phyloP scores from a whole-genome alignment of 2,888 invertebrate genomes.

The Drosophila recens region DNA sequence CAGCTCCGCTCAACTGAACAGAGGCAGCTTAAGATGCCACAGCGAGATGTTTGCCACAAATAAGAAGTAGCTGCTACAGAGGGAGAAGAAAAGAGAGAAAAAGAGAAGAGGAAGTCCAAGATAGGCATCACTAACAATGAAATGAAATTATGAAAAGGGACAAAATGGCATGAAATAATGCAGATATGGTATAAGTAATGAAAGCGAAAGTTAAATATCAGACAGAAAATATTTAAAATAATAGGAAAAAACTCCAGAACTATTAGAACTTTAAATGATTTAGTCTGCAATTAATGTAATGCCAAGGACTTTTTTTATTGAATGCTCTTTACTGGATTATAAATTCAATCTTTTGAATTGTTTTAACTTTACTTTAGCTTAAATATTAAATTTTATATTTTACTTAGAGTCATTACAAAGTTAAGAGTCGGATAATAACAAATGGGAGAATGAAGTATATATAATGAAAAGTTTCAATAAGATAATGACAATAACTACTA shows the following conservation, averaged over 20 bases:
- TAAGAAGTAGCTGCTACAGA: not conserved
- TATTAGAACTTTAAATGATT: not conserved
- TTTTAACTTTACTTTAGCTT: too few relatives aligned
- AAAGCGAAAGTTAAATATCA: conserved; percentile 19
- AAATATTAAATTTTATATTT: too few relatives aligned
- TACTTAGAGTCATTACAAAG: too few relatives aligned
- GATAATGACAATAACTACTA: too few relatives aligned
- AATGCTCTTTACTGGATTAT: too few relatives aligned
- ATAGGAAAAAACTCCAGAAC: not conserved
- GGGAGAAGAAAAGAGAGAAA: not conserved
- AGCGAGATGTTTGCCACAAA: conserved; percentile 8
- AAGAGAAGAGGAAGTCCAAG: not conserved
- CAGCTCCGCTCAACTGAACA: not conserved
- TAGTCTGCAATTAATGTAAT: too few relatives aligned
- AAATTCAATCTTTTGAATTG: too few relatives aligned
- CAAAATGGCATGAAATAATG: conserved; percentile 1
- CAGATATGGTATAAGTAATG: not conserved
- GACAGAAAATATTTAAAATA: not conserved
- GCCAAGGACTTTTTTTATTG: not conserved
- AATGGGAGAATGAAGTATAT: too few relatives aligned
- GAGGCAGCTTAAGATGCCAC: conserved; percentile 25
- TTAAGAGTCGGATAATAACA: too few relatives aligned
- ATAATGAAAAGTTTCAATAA: too few relatives aligned
- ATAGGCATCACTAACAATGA: conserved; percentile 4
- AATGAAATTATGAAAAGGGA: conserved; percentile 18